Evolutionary conservation across 2,888 invertebrate species (phyloP).

Genomic region (Plebejus melissa): DNA sequence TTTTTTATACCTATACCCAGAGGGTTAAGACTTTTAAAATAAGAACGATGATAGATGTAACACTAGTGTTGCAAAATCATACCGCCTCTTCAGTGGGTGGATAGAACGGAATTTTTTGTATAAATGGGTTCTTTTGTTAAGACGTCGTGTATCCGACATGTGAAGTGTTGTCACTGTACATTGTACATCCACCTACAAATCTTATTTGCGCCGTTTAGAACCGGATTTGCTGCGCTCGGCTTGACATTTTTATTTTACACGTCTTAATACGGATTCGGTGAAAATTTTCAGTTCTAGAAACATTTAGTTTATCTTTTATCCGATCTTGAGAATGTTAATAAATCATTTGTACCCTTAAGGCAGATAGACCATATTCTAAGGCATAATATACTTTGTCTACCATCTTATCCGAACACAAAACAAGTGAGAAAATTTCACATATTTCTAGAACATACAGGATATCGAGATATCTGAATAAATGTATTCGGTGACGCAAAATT

Average conservation of each 20-base stretch:
- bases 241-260: constrained; percentile 60
- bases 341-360: too few relatives aligned
- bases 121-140: constrained; percentile 10
- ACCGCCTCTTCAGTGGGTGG: not conserved
- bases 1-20: not conserved
- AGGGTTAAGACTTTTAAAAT: not conserved
- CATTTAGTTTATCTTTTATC: not conserved
- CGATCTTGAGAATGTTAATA: not conserved
- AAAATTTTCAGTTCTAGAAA: not conserved
- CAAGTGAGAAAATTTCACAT: constrained; percentile 2
- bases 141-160: constrained; percentile 30
- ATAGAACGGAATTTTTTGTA: constrained; percentile 7
- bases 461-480: constrained; percentile 63
- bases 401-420: not conserved
- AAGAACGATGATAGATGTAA: not conserved
- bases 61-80: not conserved
- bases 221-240: constrained; percentile 54
- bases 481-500: constrained; percentile 71
- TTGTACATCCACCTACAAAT: constrained; percentile 47
- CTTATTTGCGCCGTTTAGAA: constrained; percentile 58
- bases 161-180: constrained; percentile 33
- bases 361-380: not conserved
- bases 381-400: not conserved
- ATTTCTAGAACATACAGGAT: constrained; percentile 27
- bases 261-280: not conserved